Evolutionary conservation across 1,140 invertebrate species (phyloP).

Genomic region (Lasioglossum albipes): DNA sequence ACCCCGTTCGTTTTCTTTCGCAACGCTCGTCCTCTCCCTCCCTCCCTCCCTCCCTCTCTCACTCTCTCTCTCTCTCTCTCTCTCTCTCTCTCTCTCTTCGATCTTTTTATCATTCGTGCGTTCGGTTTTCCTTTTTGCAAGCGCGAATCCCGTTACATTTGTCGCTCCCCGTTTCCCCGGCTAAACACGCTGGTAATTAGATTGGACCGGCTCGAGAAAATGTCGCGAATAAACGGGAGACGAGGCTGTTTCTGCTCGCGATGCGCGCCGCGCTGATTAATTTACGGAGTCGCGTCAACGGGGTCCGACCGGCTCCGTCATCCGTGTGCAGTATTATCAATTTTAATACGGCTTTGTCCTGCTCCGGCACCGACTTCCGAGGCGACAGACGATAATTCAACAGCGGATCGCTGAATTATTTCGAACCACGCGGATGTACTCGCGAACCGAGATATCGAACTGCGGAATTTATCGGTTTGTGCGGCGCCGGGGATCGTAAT

Average conservation of each 20-base stretch:
- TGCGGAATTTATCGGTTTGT: too few species aligned
- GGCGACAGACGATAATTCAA: not conserved
- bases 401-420: constrained; percentile 12
- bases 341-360: constrained; percentile 15
- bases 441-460: not conserved
- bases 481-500: too few species aligned
- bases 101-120: not conserved
- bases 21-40: too few species aligned
- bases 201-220: constrained; percentile 31
- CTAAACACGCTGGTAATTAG: constrained; percentile 44
- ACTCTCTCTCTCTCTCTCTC: not conserved
- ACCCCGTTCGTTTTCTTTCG: not conserved
- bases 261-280: constrained; percentile 24
- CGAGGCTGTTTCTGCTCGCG: not conserved
- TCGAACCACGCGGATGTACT: not conserved
- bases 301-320: too few species aligned
- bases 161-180: constrained; percentile 17
- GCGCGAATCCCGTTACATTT: constrained; percentile 36
- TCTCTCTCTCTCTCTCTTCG: too few species aligned
- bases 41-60: too few species aligned
- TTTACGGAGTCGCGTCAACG: constrained; percentile 4
- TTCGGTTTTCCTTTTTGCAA: not conserved
- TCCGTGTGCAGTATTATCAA: constrained; percentile 18
- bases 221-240: constrained; percentile 36
- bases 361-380: not conserved